Base-by-base conservation (phyloP, 2,113 vertebrate genomes). In the Malurus alboscapulatus region DNA sequence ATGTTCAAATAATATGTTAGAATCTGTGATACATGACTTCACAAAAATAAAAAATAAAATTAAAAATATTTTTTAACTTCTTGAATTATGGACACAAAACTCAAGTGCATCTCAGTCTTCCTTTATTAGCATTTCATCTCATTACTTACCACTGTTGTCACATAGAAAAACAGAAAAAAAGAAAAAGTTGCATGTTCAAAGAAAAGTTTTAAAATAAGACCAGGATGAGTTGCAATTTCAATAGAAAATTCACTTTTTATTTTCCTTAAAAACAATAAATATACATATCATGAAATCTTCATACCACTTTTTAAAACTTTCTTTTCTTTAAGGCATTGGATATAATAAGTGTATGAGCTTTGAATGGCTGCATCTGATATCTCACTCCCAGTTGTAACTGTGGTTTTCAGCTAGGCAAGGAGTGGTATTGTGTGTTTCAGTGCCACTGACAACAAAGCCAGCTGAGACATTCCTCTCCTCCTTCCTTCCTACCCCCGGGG, bases 401-500 rank as follows among this genome's bases (percentile, higher is more conserved):
- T 34, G 9, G 2, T 59, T 87, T 94, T 92, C 58, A 86, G 20
- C 58, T 53, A 57, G 29, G 20, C 25, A 87, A 87, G 22, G 40
- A 10, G 2, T 4, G 4, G 62, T 78, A 72, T 18, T 57, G 4
- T 66, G 47, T 78, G 7, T 57, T 84, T 84, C 7, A 5, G 8
- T 74, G 44, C 42, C 12, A 2, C n/a, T 84, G 50, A 22, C 38
- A 87, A 45, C 36, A 91, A 88, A 84, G 26, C 6, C 66, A 72
- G 7, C 30, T 84, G 66, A 72, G 36, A 82, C 15, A 61, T 68
- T 89, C 30, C 4, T 78, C 51, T 53, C 40, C 53, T 86, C 17
- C 40, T 61, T 69, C 44, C 44, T 59, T 87, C 40, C 17, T 68
- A 17, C 7, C 14, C 27, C 22, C 0, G 0, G 2, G 2, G 0